Evolutionary conservation across 2,113 vertebrate species (phyloP), one percentile per base, ranked within the genome.

Genomic region (Saccopteryx bilineata): DNA sequence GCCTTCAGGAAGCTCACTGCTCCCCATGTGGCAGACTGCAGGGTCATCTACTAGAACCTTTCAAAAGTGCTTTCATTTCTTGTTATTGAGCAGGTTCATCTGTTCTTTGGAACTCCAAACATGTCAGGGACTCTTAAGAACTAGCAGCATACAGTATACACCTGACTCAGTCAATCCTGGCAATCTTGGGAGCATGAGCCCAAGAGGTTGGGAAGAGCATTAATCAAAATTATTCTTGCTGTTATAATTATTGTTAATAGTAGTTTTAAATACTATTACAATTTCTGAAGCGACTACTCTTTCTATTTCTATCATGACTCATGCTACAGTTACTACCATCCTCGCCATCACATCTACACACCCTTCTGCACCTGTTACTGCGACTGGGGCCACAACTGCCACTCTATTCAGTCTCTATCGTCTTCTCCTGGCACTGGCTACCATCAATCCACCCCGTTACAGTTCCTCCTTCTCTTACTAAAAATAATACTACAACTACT

Each of bases 361-460:
- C 19, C 19, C n/a, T 46, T 68, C 26, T 6, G 8, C 12, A 26
- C 52, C 33, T 65, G 9, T 50, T n/a, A 60, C 68, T 2, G 33
- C 33, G 18, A 23, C 54, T 60, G 9, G 2, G 17, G 1, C 8
- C 13, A 24, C 63, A 18, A 6, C 1, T 7, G 69, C 31, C 24
- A 21, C 65, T n/a, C 46, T 56, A 14, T 3, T 52, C 5, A 52
- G 31, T 2, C 24, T 15, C 60, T 39, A 7, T 11, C 31, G 31
- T 28, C 66, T 9, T 63, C 76, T 80, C 18, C 19, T 84, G 54
- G 14, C 31, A 14, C 5, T 26, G 23, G 18, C 33, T 19, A 13
- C 23, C 63, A 4, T 12, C 31, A 28, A 1, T 0, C 65, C 65
- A 5, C 0, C 24, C 14, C 12, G 2, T 15, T 39, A 63, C 12